Base-by-base conservation (phyloP, 1,140 invertebrate genomes). In the Tigriopus japonicus region DNA sequence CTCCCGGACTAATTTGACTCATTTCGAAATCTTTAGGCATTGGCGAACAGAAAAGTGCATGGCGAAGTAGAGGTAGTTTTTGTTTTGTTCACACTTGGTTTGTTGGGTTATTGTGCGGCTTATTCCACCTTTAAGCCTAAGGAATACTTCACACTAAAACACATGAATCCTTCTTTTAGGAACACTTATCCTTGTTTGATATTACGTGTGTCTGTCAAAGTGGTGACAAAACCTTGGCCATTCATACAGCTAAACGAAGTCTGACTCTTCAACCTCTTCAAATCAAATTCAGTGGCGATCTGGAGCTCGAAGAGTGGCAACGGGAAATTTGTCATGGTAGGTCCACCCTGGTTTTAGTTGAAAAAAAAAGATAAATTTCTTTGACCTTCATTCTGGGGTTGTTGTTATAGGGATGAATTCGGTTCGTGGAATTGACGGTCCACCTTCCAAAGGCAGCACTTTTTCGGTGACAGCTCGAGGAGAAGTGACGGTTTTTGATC, bases 221-320 rank as follows among this genome's bases (percentile, higher is more conserved):
- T 65, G 85, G 83, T 68, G 85, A 87, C 69, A 83, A 84, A 40
- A 82, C 82, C 42, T 78, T 74, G 68, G 78, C 80, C 1, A 74
- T 88, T 65, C 78, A 84, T 67, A 80, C 82, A 3, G 79, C 83
- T 13, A 73, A 76, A 64, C 72, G 83, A 65, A 71, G 76, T 42
- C 13, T 52, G 14, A 52, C 35, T 6, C 42, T 71, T 1, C 23
- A 59, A 3, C 72, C 72, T 56, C 73, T 87, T 9, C 79, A 80
- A 70, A 71, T 89, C 61, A 79, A 84, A 71, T 85, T 88, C 71
- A 71, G 75, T 17, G 80, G 81, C 65, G 86, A 89, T 71, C 78
- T 79, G 43, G 83, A 88, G 71, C 77, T 86, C 71, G 85, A 88
- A 73, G 86, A 90, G 69, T 91, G 87, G 87, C 77, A 87, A 52